Conservation (phyloP, 1,140 invertebrate species). For the Whitmania pigra region DNA sequence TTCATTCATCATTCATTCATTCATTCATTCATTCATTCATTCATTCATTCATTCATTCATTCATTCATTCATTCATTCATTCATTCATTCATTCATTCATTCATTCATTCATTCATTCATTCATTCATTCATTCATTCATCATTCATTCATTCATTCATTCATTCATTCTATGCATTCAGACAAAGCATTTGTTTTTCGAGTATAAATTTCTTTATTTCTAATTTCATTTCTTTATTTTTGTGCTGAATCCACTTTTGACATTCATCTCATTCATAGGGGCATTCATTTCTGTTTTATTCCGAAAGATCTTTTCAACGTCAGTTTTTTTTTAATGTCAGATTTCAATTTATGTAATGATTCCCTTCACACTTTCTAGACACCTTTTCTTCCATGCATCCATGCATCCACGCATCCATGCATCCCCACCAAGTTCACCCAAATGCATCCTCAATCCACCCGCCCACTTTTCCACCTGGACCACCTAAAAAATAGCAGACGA, state of each 20-base stretch:
- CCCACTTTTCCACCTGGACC: no score
- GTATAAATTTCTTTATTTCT: not conserved
- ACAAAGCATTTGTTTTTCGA: not conserved
- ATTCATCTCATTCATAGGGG: not conserved
- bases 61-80: slow-evolving; percentile 1
- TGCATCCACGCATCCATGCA: no score
- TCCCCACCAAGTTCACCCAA: no score
- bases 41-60: slow-evolving; percentile 9
- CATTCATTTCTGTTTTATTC: not conserved
- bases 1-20: not conserved
- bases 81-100: slow-evolving; percentile 3
- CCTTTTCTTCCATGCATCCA: no score
- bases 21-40: slow-evolving; percentile 3
- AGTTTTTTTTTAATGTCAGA: no score
- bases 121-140: not conserved
- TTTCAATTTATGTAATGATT: no score
- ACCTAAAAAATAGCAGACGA: no score
- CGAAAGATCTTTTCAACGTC: no score
- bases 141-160: not conserved
- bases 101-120: slow-evolving; percentile 6
- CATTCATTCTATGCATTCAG: not conserved
- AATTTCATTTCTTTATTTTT: not conserved
- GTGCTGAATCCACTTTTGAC: not conserved
- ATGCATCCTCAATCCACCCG: no score
- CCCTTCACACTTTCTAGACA: no score